Evolutionary conservation across 92 coral and sea anemone species (phyloP).

Genomic region (Galaxea fascicularis): DNA sequence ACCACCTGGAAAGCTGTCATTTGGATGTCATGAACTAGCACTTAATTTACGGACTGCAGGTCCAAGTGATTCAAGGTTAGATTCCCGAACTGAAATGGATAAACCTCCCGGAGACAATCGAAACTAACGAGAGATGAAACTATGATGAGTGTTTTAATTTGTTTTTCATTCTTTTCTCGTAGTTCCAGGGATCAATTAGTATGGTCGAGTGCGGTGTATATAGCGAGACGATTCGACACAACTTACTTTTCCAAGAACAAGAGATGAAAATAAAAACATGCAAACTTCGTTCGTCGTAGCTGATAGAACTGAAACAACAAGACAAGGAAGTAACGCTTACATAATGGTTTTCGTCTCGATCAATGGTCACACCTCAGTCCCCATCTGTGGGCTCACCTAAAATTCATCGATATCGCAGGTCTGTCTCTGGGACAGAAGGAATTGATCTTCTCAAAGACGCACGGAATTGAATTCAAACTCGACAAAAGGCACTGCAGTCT

Average conservation of each 20-base stretch:
- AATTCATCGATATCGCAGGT: not conserved
- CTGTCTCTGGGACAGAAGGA: not conserved
- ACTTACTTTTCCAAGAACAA: not conserved
- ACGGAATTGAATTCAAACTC: not conserved
- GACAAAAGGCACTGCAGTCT: not conserved
- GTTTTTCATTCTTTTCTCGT: not conserved
- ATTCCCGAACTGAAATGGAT: not conserved
- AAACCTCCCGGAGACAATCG: slow-evolving; percentile 2
- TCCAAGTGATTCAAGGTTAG: not conserved
- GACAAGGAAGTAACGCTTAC: too few relatives aligned
- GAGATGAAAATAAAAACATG: too few relatives aligned
- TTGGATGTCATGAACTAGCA: not conserved
- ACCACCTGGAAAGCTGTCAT: not conserved
- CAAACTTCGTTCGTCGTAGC: too few relatives aligned
- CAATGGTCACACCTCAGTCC: too few relatives aligned
- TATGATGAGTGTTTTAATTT: not conserved
- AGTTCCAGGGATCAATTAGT: too few relatives aligned
- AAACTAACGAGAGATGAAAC: not conserved
- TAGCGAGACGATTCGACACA: not conserved
- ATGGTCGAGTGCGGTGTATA: not conserved
- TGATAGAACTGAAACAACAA: too few relatives aligned
- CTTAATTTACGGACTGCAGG: not conserved
- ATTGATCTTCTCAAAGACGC: not conserved
- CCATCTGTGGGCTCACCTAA: not conserved
- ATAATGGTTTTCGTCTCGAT: too few relatives aligned